Percentiles rank a stretch among this genome's conserved stretches.
Conservation (phyloP, 2,888 invertebrate species). For the Cheilosia soror region DNA sequence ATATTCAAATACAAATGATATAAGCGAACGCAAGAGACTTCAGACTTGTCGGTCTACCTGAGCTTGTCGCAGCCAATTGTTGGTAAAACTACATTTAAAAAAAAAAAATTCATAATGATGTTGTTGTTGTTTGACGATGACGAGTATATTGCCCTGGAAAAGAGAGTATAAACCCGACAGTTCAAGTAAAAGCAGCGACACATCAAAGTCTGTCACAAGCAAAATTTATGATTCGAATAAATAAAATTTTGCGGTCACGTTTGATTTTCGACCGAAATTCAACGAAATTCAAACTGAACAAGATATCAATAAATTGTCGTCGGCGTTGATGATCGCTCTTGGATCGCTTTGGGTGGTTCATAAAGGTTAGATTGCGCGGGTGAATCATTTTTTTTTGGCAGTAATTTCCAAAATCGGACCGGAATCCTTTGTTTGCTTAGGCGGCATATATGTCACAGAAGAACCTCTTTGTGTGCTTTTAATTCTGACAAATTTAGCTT, state of each 20-base stretch:
- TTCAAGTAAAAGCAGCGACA: conserved; percentile 40
- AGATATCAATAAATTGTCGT: conserved; percentile 49
- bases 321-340: conserved; percentile 36
- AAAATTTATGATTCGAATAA: conserved; percentile 66
- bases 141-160: conserved; percentile 35
- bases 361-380: conserved; percentile 30
- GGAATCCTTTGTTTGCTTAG: conserved; percentile 57
- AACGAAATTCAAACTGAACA: background rate
- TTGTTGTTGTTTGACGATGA: conserved; percentile 25
- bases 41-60: conserved; percentile 40
- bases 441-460: conserved; percentile 23
- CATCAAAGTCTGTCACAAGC: conserved; percentile 15
- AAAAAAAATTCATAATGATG: conserved; percentile 41
- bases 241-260: conserved; percentile 67
- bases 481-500: conserved; percentile 18
- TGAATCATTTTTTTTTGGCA: conserved; percentile 39
- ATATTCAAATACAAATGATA: conserved; percentile 67
- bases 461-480: conserved; percentile 29
- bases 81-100: conserved; percentile 40
- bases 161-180: conserved; percentile 22
- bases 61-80: conserved; percentile 38
- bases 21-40: conserved; percentile 37
- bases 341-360: conserved; percentile 34
- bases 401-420: background rate
- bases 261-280: conserved; percentile 61